Base-by-base conservation (phyloP, 1,140 invertebrate species). In the Popillia japonica region DNA sequence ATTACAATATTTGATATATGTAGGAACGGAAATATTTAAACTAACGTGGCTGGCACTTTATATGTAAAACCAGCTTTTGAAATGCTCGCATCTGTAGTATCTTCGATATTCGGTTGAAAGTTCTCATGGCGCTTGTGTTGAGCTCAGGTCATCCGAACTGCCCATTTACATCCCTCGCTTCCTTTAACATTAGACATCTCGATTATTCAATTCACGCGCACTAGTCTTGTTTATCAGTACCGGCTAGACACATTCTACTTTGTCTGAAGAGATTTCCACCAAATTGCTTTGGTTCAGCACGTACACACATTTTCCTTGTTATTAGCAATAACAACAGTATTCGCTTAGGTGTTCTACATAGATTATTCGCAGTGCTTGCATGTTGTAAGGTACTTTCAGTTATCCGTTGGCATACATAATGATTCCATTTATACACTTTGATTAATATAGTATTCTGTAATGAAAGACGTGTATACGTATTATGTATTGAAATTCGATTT, bases 141-240 rank as follows among this genome's bases (percentile, higher is more conserved):
- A 64, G 61, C 61, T 64, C 61, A 64, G 61, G 61, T 64, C 23
- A 64, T 64, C 61, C 23, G 17, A 64, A 64, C 61, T 22, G 17
- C 23, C n/a, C 61, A 64, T 64, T 64, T 64, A 27, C 17, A 27
- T 64, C 20, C 61, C 17, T 27, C 20, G 61, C 22, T 64, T 64
- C 61, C 61, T 64, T 17, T 22, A 64, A 64, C 61, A 22, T 22
- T 64, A 64, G n/a, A 64, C 17, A 64, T 27, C 61, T 64, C 17
- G 61, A 64, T 64, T 64, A 64, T 64, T 64, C 61, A 64, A 64
- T 64, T 64, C 61, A 22, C 61, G n/a, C n/a, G 17, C 23, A 22
- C 11, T 17, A 27, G 0, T 17, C 61, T 20, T 64, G 61, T 64
- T 64, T 27, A 64, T 64, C 61, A 64, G 61, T 22, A 27, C 61